These are phyloP conservation scores for Labeo calbasu DNA, from an alignment of 2,797 vertebrate genomes.

Conservation along the genomic window DNA sequence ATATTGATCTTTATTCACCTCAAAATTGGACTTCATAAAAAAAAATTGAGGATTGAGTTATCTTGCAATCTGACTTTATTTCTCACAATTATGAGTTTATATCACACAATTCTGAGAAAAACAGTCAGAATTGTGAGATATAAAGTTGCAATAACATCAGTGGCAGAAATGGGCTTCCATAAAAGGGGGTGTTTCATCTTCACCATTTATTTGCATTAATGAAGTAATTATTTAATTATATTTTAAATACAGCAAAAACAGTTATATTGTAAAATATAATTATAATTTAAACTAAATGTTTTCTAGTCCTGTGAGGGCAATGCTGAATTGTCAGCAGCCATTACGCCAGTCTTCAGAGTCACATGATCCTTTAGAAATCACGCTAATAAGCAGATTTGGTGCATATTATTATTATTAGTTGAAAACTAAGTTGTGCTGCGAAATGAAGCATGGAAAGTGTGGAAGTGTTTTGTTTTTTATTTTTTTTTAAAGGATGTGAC, in stretches of 20 bases:
- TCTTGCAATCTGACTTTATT: no score
- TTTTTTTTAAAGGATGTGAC: slow-evolving; percentile 57
- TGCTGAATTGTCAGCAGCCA: background rate
- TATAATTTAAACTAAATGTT: background rate
- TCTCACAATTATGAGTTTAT: no score
- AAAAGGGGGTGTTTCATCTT: background rate
- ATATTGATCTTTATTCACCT: no score
- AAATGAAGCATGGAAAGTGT: background rate
- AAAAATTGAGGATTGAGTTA: no score
- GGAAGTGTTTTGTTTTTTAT: background rate
- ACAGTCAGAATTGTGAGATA: no score
- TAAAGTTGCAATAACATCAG: no score
- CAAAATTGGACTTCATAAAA: no score
- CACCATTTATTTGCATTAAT: background rate
- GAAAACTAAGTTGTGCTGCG: background rate
- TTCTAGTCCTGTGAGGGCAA: background rate
- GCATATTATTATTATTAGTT: background rate
- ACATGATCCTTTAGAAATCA: background rate
- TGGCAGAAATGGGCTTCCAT: no score
- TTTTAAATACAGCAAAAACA: background rate
- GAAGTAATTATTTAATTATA: background rate
- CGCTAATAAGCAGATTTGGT: background rate
- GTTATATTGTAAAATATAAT: background rate
- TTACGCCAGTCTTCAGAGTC: background rate
- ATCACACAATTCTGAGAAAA: no score